A percentile compares a stretch with the other conserved stretches of the same genome.
Evolutionary conservation across 1,140 invertebrate genomes (phyloP).

Genomic region (Drosophila bipectinata): DNA sequence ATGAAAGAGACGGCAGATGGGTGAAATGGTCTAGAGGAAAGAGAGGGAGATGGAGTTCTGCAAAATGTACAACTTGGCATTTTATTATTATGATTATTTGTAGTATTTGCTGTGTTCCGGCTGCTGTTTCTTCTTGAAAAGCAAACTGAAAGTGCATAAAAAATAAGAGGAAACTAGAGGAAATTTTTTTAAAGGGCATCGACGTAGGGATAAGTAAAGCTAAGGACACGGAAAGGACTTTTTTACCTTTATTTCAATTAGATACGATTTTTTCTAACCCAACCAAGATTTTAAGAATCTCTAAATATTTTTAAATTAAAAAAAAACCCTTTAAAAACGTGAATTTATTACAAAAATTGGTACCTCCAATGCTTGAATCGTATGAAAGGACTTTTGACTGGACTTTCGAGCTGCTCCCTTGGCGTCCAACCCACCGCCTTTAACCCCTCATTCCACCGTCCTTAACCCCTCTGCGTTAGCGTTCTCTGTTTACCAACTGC

Average conservation of each 20-base stretch:
- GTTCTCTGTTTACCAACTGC: conserved; percentile 70
- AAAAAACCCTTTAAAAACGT: background rate
- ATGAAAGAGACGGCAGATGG: conserved; percentile 27
- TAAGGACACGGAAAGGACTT: conserved; percentile 23
- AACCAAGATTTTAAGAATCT: background rate
- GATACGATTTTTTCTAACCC: background rate
- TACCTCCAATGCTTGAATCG: conserved; percentile 60
- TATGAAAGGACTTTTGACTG: conserved; percentile 72
- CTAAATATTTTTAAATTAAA: background rate
- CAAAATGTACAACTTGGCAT: conserved; percentile 79
- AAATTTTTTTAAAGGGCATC: background rate
- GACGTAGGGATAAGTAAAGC: conserved; percentile 26
- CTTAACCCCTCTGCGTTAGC: conserved; percentile 3
- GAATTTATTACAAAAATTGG: background rate
- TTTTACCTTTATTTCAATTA: background rate
- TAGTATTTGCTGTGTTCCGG: conserved; percentile 72
- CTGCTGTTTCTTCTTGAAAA: conserved; percentile 70
- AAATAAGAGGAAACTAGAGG: conserved; percentile 26
- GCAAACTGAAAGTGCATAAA: conserved; percentile 79
- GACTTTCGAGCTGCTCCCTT: conserved; percentile 66
- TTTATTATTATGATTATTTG: conserved; percentile 82
- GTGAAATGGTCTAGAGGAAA: background rate
- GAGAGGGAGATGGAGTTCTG: conserved; percentile 31
- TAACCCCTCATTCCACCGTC: background rate
- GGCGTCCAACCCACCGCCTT: background rate